Conservation (phyloP, 2,113 vertebrate genomes). For the Pachycephala philippinensis region DNA sequence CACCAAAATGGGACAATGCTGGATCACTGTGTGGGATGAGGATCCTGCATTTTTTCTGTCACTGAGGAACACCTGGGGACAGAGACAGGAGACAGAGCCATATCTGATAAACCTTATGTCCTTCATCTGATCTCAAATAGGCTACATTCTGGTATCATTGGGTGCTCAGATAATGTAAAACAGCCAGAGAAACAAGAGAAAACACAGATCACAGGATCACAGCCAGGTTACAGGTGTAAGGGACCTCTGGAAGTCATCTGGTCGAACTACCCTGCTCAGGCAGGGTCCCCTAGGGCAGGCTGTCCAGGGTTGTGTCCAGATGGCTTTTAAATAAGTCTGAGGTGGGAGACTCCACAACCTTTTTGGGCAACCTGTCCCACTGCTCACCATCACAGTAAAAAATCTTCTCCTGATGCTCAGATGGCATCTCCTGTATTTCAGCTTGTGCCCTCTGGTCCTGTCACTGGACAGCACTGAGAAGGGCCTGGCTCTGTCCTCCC, state of each 20-base stretch:
- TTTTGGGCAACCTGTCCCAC: background rate
- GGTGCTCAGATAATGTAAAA: background rate
- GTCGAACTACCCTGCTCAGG: background rate
- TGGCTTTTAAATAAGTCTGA: background rate
- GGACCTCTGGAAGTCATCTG: background rate
- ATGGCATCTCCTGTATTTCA: background rate
- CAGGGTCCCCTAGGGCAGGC: background rate
- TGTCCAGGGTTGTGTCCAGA: background rate
- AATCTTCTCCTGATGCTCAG: background rate
- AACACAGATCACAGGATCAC: background rate
- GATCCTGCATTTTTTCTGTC: background rate
- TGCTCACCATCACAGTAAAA: background rate
- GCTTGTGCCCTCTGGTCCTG: background rate
- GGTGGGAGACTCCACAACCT: background rate
- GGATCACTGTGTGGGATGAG: background rate
- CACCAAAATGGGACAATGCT: background rate
- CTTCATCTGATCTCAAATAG: background rate
- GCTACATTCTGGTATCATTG: background rate
- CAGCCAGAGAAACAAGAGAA: background rate
- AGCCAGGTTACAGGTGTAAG: background rate
- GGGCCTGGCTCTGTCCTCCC: background rate
- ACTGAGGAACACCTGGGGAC: background rate
- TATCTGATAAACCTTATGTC: background rate
- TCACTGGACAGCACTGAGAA: background rate
- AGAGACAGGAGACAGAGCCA: background rate